Conservation (phyloP, 2,888 invertebrate species). For the Strigamia transsilvanica region DNA sequence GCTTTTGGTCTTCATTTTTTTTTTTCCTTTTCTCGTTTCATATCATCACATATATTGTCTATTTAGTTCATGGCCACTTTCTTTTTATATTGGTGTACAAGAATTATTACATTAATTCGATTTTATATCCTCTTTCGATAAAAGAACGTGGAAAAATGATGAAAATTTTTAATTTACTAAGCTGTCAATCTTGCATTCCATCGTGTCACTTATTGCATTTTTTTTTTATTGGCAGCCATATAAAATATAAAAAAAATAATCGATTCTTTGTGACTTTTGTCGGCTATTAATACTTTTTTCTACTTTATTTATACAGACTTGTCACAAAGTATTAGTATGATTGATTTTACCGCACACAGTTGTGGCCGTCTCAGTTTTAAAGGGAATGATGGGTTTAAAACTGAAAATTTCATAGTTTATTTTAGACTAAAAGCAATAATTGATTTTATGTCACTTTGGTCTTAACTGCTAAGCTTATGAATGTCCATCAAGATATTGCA, state of each 20-base stretch:
- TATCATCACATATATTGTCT: conserved; percentile 36
- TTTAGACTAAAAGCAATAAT: neutral
- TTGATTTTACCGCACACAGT: conserved; percentile 9
- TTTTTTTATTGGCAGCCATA: conserved; percentile 18
- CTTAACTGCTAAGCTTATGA: neutral
- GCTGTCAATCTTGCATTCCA: conserved; percentile 43
- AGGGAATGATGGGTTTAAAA: neutral
- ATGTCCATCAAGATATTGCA: too few species aligned
- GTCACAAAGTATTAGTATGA: conserved; percentile 3
- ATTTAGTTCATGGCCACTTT: conserved; percentile 35
- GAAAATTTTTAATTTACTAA: conserved; percentile 48
- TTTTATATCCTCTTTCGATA: neutral
- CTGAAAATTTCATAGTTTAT: neutral
- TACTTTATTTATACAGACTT: conserved; percentile 24
- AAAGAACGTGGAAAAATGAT: conserved; percentile 43
- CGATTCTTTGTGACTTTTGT: conserved; percentile 36
- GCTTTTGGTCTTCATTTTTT: neutral
- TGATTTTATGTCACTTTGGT: neutral
- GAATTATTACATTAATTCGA: conserved; percentile 35
- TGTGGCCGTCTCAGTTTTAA: neutral
- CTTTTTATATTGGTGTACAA: neutral
- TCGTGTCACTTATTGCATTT: conserved; percentile 39
- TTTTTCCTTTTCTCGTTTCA: neutral
- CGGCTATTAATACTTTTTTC: neutral
- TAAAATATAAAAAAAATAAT: neutral